Evolutionary conservation across 2,888 invertebrate genomes (phyloP).

Genomic region (Apamea monoglypha): DNA sequence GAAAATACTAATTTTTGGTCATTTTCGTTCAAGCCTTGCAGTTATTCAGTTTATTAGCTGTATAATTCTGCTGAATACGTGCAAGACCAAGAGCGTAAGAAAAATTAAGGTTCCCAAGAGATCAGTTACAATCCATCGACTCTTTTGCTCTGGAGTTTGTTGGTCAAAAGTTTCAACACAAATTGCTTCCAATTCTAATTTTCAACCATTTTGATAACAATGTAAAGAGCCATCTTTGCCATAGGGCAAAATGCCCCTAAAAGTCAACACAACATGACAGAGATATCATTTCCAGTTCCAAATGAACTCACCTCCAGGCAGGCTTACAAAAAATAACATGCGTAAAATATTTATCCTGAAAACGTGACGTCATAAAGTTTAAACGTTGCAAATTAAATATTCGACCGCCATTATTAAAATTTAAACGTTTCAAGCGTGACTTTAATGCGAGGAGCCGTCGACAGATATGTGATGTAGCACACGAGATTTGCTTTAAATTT

Average conservation of each 20-base stretch:
- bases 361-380: conserved; percentile 64
- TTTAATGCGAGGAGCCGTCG: conserved; percentile 43
- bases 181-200: background rate
- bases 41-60: too few relatives aligned
- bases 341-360: conserved; percentile 53
- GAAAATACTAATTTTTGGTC: background rate
- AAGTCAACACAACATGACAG: background rate
- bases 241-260: background rate
- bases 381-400: conserved; percentile 60
- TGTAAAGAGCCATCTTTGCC: background rate
- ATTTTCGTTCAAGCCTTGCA: background rate
- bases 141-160: background rate
- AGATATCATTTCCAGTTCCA: conserved; percentile 23
- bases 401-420: conserved; percentile 55
- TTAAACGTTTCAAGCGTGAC: conserved; percentile 53
- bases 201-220: too few relatives aligned
- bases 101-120: background rate
- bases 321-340: conserved; percentile 44
- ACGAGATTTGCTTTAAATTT: conserved; percentile 44
- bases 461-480: conserved; percentile 46
- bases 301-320: conserved; percentile 32
- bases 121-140: background rate
- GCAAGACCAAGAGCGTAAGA: too few relatives aligned
- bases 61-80: too few relatives aligned
- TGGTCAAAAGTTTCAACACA: background rate